Evolutionary conservation across 2,113 vertebrate species (phyloP), one percentile per base, ranked within the genome.

Genomic region (Dolichotis patagonum): DNA sequence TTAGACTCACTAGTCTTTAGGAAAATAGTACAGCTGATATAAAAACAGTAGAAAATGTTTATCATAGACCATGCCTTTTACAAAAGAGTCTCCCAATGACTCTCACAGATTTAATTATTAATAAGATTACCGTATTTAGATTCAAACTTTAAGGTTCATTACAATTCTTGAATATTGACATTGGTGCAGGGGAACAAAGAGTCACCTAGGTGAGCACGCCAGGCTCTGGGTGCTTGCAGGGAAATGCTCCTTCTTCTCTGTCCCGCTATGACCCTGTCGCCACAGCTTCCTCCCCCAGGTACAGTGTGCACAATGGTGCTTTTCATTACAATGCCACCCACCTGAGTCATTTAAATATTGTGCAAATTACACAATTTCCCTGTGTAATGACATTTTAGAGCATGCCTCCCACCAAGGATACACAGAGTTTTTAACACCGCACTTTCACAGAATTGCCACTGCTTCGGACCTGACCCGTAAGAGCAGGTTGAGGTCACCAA

Each of bases 311-410:
- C 69, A 65, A 65, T 3, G 7, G 56, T 26, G 19, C 75, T 81
- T 88, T 65, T 94, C 65, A 26, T 91, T 85, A 73, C 22, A 84
- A 77, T 95, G 43, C 41, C 78, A 41, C 49, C 82, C 71, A 80
- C 89, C n/a, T 17, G 65, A 46, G 69, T 54, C 81, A 73, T 81
- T 95, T 95, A 90, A 85, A 90, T 88, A 65, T 22, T 56, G 43
- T 67, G 49, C 80, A 52, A 96, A 93, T 82, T 60, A 85, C 17
- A 94, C 49, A 90, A 87, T 87, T 89, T 88, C 52, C 78, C 90
- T 62, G 52, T 20, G 38, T 67, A 65, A 84, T 88, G 75, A 60
- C 10, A 24, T 83, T 88, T 85, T 93, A 77, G 93, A 90, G 90
- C n/a, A 46, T 46, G 32, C 7, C 49, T 93, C 91, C 90, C 26